Conservation (phyloP, 2,113 vertebrate genomes). For the Pterocles gutturalis region DNA sequence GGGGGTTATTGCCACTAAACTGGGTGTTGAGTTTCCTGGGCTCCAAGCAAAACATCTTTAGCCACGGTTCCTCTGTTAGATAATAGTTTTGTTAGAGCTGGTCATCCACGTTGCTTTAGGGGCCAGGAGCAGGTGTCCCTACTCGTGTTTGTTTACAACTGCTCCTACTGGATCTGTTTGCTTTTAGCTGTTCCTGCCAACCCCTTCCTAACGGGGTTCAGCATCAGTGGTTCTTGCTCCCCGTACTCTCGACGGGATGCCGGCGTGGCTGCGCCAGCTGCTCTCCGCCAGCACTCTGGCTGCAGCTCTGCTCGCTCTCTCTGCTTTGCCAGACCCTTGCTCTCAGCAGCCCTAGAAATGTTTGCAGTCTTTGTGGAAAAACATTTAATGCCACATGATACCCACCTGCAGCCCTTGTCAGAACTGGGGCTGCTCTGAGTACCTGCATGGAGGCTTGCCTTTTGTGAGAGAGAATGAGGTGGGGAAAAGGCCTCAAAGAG, state of each 20-base stretch:
- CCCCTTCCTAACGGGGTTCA: not conserved
- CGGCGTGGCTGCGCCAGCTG: not conserved
- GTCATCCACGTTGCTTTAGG: not conserved
- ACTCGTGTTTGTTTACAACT: not conserved
- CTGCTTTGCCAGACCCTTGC: not conserved
- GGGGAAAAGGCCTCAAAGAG: not conserved
- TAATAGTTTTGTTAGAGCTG: not conserved
- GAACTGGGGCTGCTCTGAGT: not conserved
- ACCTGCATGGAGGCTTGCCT: not conserved
- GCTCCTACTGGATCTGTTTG: not conserved
- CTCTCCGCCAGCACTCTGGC: not conserved
- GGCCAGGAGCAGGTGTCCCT: not conserved
- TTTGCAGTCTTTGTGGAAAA: not conserved
- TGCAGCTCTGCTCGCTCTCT: not conserved
- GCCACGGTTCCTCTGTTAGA: not conserved
- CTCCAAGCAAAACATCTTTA: not conserved
- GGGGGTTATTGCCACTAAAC: not conserved
- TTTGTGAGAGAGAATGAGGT: not conserved
- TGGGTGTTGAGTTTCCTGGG: not conserved
- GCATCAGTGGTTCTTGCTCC: not conserved
- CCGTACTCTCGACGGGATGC: fast-evolving
- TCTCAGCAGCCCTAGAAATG: not conserved
- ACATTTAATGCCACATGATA: not conserved
- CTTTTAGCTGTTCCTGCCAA: not conserved
- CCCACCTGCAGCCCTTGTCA: not conserved